Base-by-base conservation (phyloP, 2,888 invertebrate genomes). In the Apotomis capreana region DNA sequence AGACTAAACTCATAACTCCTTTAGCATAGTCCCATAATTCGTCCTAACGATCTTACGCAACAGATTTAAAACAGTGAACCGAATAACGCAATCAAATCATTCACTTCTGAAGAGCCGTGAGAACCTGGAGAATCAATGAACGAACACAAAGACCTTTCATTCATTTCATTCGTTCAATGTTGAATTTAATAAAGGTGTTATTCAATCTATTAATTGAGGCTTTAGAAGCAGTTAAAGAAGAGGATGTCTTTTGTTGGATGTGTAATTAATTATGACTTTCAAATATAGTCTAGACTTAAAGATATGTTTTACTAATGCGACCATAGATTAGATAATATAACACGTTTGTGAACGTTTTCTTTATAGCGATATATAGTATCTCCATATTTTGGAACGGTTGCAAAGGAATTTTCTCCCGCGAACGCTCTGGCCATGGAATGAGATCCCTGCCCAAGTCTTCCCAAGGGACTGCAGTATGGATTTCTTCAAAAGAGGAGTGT, bases 1-100 rank as follows among this genome's bases (percentile, higher is more conserved):
- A 65, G 54, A 58, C 57, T 36, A 46, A 46, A n/a, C 46, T 10
- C 49, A 51, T 55, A 65, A 65, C 40, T 58, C 40, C 9, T 65
- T 70, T 59, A 54, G 46, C 59, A 62, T 4, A 51, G 51, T 3
- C 26, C 58, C 46, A 60, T 70, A 60, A 65, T 44, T 60, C 52
- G 65, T 46, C 46, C 60, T 65, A 70, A 69, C 62, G 62, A 69
- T 13, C 36, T 70, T 65, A 65, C 49, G 60, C 60, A 70, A 69
- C 10, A 8, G 13, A 64, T 65, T 70, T 36, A 52, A 36, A 54
- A 58, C 44, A 57, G 49, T 52, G 62, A 69, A 37, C 62, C 12
- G 57, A 26, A 65, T 70, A 70, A 55, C 60, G 65, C 65, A 70
- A 70, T 44, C 36, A 44, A 46, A 55, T 49, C 61, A 62, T 51